These are phyloP conservation scores for Limnephilus rhombicus DNA, from an alignment of 2,888 invertebrate species.

Conservation along the genomic window DNA sequence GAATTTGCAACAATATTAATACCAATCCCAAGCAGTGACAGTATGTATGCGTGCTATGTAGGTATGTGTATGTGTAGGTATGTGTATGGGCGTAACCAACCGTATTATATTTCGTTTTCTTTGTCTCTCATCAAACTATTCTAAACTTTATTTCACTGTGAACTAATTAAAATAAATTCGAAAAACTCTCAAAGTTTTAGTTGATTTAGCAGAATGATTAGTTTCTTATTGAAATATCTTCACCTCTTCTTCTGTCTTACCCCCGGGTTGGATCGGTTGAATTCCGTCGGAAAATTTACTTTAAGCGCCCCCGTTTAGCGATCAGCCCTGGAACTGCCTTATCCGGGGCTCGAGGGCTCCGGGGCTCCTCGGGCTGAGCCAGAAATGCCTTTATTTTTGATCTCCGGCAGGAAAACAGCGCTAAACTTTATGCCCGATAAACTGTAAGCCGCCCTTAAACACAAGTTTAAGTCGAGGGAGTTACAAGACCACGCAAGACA, in stretches of 20 bases:
- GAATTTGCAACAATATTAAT: too few relatives aligned
- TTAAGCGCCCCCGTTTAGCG: background rate
- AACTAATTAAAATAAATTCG: background rate
- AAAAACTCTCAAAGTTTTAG: background rate
- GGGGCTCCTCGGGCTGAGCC: background rate
- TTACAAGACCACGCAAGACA: background rate
- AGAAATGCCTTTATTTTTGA: slow-evolving; percentile 35
- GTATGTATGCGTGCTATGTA: too few relatives aligned
- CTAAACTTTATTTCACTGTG: background rate
- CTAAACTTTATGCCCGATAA: slow-evolving; percentile 44
- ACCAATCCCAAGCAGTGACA: too few relatives aligned
- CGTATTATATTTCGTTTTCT: background rate
- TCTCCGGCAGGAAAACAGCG: slow-evolving; percentile 13
- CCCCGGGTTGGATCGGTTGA: background rate
- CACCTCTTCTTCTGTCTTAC: background rate
- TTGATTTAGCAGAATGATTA: background rate
- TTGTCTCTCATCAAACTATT: background rate
- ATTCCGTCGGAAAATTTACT: background rate
- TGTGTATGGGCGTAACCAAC: too few relatives aligned
- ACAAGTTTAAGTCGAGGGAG: slow-evolving; percentile 18
- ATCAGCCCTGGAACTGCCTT: background rate
- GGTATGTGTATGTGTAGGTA: too few relatives aligned
- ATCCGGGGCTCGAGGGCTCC: background rate
- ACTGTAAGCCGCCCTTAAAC: slow-evolving; percentile 37
- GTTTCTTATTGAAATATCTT: background rate